These are phyloP conservation scores for Schlechtendalia chinensis DNA, from an alignment of 1,140 invertebrate species.

Conservation along the genomic window DNA sequence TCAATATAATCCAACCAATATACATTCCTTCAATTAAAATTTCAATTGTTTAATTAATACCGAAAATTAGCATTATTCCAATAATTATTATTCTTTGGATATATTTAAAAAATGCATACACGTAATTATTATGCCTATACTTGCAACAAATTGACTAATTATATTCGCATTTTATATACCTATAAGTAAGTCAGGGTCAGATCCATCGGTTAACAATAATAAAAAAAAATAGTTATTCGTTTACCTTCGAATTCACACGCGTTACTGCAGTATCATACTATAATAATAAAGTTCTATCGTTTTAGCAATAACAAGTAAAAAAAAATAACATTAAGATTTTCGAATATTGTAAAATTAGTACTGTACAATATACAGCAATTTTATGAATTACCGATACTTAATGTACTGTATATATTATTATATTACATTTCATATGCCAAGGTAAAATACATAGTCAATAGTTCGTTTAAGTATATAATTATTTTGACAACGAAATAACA, in stretches of 20 bases:
- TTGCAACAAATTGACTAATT: background rate
- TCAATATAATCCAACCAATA: no score
- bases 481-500: background rate
- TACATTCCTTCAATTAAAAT: no score
- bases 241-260: background rate
- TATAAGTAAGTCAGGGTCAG: slow-evolving; percentile 26
- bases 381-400: background rate
- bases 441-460: background rate
- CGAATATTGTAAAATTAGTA: background rate
- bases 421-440: slow-evolving; percentile 4
- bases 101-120: no score
- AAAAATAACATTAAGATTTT: background rate
- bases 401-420: background rate
- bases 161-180: background rate
- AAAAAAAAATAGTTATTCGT: background rate
- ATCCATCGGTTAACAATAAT: background rate
- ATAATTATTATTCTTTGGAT: no score
- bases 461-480: background rate
- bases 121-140: no score
- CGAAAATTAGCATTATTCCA: no score
- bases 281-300: background rate
- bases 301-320: background rate
- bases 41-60: no score
- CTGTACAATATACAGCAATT: background rate
- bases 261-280: background rate